A percentile compares a stretch with the other conserved stretches of the same genome.
Evolutionary conservation across 2,888 invertebrate species (phyloP).

Genomic region (Tromatobia lineatoria): DNA sequence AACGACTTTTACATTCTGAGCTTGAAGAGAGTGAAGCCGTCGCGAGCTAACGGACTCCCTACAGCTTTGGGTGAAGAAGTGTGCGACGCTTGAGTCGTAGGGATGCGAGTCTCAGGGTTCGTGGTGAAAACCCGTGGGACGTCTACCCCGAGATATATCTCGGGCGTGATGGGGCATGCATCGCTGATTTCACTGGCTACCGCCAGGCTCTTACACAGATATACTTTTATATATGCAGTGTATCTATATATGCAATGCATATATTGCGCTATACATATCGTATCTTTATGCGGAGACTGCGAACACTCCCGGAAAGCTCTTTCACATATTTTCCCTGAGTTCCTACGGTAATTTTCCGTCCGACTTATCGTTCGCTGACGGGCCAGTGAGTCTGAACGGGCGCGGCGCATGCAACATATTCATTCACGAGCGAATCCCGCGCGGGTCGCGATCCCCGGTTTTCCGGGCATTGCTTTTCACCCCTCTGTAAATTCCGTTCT

Average conservation of each 20-base stretch:
- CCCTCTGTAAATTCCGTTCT: background rate
- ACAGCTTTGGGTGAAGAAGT: slow-evolving; percentile 17
- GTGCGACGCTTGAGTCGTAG: slow-evolving; percentile 34
- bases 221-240: background rate
- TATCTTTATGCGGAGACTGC: slow-evolving; percentile 68
- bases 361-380: slow-evolving; percentile 72
- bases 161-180: slow-evolving; percentile 75
- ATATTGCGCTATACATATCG: slow-evolving; percentile 2
- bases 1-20: slow-evolving; percentile 44
- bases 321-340: slow-evolving; percentile 73
- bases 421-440: slow-evolving; percentile 37
- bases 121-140: slow-evolving; percentile 62
- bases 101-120: slow-evolving; percentile 27
- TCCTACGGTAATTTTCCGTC: slow-evolving; percentile 77
- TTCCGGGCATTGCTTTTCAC: slow-evolving; percentile 1
- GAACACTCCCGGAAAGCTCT: slow-evolving; percentile 74
- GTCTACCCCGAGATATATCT: slow-evolving; percentile 70
- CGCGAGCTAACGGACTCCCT: slow-evolving; percentile 37
- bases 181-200: slow-evolving; percentile 74
- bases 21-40: slow-evolving; percentile 42
- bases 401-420: slow-evolving; percentile 70
- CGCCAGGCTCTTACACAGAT: slow-evolving; percentile 5
- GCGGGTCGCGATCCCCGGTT: background rate
- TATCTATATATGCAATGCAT: slow-evolving; percentile 2
- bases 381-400: slow-evolving; percentile 56